phyloP scores from a whole-genome alignment of 92 coral and sea anemone genomes.

The Meandrina meandrites region DNA sequence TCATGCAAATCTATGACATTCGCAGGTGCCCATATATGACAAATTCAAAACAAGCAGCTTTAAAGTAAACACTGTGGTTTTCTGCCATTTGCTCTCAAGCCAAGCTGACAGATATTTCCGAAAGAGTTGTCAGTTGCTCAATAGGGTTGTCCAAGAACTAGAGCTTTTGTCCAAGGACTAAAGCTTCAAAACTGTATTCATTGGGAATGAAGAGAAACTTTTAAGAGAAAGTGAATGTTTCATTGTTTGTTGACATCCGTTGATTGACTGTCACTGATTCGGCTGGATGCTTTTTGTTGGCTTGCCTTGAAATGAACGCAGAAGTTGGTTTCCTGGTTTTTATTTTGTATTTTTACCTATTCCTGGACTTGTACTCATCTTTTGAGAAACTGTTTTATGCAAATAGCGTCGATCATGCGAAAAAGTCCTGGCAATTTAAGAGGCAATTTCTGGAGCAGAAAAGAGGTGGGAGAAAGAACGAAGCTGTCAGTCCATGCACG shows the following conservation, averaged over 20 bases:
- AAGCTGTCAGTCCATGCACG: not conserved
- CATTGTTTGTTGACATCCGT: not conserved
- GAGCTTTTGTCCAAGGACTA: not conserved
- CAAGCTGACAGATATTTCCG: not conserved
- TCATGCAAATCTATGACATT: slow-evolving; percentile 26
- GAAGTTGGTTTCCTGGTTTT: slow-evolving; percentile 18
- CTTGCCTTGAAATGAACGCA: slow-evolving; percentile 15
- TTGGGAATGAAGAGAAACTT: not conserved
- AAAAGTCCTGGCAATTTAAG: not conserved
- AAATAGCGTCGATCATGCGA: not conserved
- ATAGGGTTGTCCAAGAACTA: not conserved
- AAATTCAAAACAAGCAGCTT: slow-evolving; percentile 21
- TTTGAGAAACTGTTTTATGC: not conserved
- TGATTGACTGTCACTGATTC: not conserved
- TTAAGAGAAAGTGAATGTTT: not conserved
- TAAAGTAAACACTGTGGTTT: not conserved
- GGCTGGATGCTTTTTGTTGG: slow-evolving; percentile 5
- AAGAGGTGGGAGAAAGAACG: not conserved
- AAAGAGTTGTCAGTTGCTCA: slow-evolving; percentile 5
- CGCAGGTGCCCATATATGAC: slow-evolving; percentile 8
- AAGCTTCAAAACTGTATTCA: not conserved
- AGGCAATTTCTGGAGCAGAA: not conserved
- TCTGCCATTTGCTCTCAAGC: not conserved
- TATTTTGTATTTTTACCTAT: slow-evolving; percentile 10
- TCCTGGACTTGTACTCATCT: slow-evolving; percentile 25